Evolutionary conservation across 2,888 invertebrate species (phyloP).

Genomic region (Lapara coniferarum): DNA sequence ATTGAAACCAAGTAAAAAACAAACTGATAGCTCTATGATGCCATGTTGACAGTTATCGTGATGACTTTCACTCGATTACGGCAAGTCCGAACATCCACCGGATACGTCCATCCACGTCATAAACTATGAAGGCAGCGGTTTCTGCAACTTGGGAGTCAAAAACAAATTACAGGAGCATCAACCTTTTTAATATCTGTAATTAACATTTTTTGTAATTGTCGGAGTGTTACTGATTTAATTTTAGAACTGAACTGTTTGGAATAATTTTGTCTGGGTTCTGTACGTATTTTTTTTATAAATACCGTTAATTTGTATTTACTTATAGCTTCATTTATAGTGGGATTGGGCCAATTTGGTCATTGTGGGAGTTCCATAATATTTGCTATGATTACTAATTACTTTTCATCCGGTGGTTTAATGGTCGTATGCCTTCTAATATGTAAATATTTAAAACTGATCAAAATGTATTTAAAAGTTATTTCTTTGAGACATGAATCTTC

Average conservation of each 20-base stretch:
- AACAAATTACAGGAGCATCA: neutral
- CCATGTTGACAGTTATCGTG: constrained; percentile 27
- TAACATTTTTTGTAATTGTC: neutral
- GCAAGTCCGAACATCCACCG: constrained; percentile 38
- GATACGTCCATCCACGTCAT: constrained; percentile 37
- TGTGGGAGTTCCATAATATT: too few species aligned
- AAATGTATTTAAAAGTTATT: too few species aligned
- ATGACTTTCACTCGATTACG: constrained; percentile 46
- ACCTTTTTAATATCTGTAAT: constrained; percentile 4
- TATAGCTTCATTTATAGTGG: too few species aligned
- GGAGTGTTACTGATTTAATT: neutral
- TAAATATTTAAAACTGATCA: too few species aligned
- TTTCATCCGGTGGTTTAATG: too few species aligned
- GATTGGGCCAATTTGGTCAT: too few species aligned
- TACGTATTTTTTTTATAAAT: neutral
- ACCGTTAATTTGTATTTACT: too few species aligned
- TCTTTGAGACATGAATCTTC: too few species aligned
- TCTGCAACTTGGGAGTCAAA: neutral
- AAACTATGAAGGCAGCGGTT: neutral
- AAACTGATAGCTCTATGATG: constrained; percentile 33
- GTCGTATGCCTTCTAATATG: too few species aligned
- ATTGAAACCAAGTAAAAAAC: too few species aligned
- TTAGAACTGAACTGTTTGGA: neutral
- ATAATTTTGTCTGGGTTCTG: neutral
- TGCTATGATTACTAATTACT: too few species aligned